Percentiles rank a stretch among this genome's conserved stretches.
Conservation (phyloP, 2,888 invertebrate genomes). For the Drymonia ruficornis region DNA sequence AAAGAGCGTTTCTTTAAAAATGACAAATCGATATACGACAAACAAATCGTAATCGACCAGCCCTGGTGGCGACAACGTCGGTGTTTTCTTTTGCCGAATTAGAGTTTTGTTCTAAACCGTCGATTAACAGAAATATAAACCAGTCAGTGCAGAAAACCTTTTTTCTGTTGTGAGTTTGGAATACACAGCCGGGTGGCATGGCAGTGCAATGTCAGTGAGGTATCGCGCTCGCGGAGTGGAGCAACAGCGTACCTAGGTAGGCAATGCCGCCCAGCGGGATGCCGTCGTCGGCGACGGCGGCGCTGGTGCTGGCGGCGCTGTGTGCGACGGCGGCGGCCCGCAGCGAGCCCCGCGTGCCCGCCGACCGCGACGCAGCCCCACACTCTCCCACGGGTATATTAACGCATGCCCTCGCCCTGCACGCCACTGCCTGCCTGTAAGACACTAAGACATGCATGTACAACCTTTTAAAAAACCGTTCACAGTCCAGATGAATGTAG, state of each 20-base stretch:
- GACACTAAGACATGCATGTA: neutral
- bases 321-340: slow-evolving; percentile 16
- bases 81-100: slow-evolving; percentile 16
- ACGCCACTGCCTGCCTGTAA: slow-evolving; percentile 4
- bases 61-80: slow-evolving; percentile 14
- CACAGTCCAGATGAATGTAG: neutral
- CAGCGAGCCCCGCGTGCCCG: slow-evolving; percentile 2
- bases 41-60: neutral
- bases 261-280: slow-evolving; percentile 17
- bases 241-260: slow-evolving; percentile 3
- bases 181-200: neutral
- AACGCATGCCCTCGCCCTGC: slow-evolving; percentile 6
- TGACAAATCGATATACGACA: neutral
- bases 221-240: neutral
- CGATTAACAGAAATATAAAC: slow-evolving; percentile 34
- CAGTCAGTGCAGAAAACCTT: neutral
- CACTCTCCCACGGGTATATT: slow-evolving; percentile 11
- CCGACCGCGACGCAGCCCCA: neutral
- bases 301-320: slow-evolving; percentile 29
- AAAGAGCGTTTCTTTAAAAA: slow-evolving; percentile 8
- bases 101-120: slow-evolving; percentile 17
- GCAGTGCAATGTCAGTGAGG: neutral
- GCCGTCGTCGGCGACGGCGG: slow-evolving; percentile 27
- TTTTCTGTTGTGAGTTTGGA: neutral
- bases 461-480: neutral